Conservation (phyloP, 2,113 vertebrate species). For the Siniperca knerii region DNA sequence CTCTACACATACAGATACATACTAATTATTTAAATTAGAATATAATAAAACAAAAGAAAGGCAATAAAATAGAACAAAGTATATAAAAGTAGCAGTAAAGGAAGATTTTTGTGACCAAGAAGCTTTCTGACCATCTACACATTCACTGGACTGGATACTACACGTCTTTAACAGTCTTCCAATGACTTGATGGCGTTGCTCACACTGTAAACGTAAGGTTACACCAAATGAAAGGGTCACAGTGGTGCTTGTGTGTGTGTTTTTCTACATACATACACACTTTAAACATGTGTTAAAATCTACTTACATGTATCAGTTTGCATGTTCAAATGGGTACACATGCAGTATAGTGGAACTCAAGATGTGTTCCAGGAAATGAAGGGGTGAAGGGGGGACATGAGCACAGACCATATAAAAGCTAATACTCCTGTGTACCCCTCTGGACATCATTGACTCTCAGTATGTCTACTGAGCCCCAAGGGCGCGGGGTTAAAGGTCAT, state of each 20-base stretch:
- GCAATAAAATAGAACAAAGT: too few species aligned
- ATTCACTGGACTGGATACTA: background rate
- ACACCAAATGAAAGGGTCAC: background rate
- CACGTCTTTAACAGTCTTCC: background rate
- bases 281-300: conserved; percentile 15
- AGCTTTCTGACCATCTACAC: background rate
- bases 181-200: background rate
- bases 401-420: conserved; percentile 47
- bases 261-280: background rate
- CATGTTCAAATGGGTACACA: conserved; percentile 20
- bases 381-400: conserved; percentile 28
- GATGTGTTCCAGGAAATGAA: conserved; percentile 59
- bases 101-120: background rate
- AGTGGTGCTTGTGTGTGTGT: background rate
- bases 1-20: background rate
- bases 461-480: conserved; percentile 51
- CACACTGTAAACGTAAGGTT: conserved; percentile 23
- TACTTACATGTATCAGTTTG: conserved; percentile 27
- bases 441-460: conserved; percentile 75
- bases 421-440: conserved; percentile 48
- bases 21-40: too few species aligned
- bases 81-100: too few species aligned
- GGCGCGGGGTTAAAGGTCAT: conserved; percentile 57
- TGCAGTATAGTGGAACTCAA: conserved; percentile 33
- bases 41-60: too few species aligned